Evolutionary conservation across 2,113 vertebrate genomes (phyloP), one percentile per base, ranked within the genome.

Genomic region (Strix uralensis): DNA sequence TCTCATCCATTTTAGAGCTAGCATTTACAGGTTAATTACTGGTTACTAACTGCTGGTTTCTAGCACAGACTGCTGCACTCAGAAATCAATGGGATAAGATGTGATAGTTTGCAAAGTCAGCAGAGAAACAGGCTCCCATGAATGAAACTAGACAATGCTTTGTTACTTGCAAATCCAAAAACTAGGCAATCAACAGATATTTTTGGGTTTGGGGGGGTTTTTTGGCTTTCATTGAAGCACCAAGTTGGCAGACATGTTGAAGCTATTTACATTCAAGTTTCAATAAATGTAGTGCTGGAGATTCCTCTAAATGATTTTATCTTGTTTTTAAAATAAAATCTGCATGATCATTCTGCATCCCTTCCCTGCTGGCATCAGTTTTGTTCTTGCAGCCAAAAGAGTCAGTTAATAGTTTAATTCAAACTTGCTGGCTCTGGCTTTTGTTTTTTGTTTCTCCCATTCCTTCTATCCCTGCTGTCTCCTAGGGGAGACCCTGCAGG

Each of bases 311-410:
- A 95, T 88, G 1, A 80, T 81, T 93, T 92, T 61, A 66, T 87
- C 74, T 90, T 86, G 23, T 20, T 86, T 96, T 95, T 55, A 72
- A 89, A 93, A 96, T 90, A 86, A 84, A 88, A 86, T 92, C 51
- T 95, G 17, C 61, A 40, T 79, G 57, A 90, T 93, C 59, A 67
- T 91, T 79, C 9, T 7, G 30, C 27, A 57, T 84, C 40, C 40
- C 36, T 90, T 92, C 72, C 65, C 73, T 91, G 57, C 73, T 97
- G 94, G 51, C 91, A 90, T 73, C 32, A 21, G n/a, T 77, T 94
- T 70, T 47, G 10, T 80, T 81, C 19, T 80, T 84, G 49, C 69
- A 94, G 86, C 90, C 90, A 94, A 94, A 69, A 88, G 25, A 95
- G 18, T 61, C 25, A 82, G 15, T 88, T 83, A 91, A 95, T 63